Evolutionary conservation across 1,140 invertebrate genomes (phyloP), one percentile per base, ranked within the genome.

Genomic region (Monochamus saltuarius): DNA sequence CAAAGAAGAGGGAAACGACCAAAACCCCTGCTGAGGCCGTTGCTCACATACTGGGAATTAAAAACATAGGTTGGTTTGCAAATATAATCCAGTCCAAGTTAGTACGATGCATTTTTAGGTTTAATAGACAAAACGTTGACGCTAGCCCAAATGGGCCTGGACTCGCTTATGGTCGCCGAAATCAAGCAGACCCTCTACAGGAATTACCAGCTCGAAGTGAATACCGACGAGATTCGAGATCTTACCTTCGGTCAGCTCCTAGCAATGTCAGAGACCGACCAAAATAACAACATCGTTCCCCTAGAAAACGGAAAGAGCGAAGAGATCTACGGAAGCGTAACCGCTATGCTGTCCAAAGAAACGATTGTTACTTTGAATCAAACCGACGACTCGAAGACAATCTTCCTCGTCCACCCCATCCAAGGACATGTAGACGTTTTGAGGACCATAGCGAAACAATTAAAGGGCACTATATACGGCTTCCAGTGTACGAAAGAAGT

Each of bases 141-240:
- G 0, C 74, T 93, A 2, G 84, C 84, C 34, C 85, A 88, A 70
- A 76, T 88, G 10, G 87, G 87, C 38, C 77, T 89, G 60, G 87
- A 89, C 67, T 86, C 84, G 4, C 73, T 88, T 52, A 87, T 89
- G 85, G 82, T 82, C 51, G 84, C 87, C 2, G 86, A 88, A 73
- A 81, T 88, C 39, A 87, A 86, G 67, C 86, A 88, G 66, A 80
- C 81, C 7, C 71, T 88, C 7, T 85, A 88, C 66, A 68, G 84
- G 54, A 82, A 85, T 51, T 84, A 80, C 71, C 82, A 60, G n/a
- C 56, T 64, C 1, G 53, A 59, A 11, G 40, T 56, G 14, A 52
- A 14, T 37, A 7, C 54, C n/a, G 53, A 59, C 6, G 62, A 64
- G 47, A 60, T 60, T 9, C 13, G 58, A 34, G 49, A 54, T 0